phyloP scores from a whole-genome alignment of 2,113 vertebrate species.

The Melanerpes aurifrons region DNA sequence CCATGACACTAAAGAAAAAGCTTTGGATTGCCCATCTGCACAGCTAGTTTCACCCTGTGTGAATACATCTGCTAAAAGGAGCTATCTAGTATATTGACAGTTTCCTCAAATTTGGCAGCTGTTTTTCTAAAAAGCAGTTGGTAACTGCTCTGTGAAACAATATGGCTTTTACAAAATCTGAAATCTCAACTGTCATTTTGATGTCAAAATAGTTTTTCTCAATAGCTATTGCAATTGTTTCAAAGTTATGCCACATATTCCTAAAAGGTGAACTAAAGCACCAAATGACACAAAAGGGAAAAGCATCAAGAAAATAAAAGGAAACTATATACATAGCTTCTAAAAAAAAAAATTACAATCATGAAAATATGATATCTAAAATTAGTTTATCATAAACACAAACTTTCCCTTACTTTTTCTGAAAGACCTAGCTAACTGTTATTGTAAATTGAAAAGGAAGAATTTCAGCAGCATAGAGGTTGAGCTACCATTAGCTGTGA shows the following conservation, averaged over 20 bases:
- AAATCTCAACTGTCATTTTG: not conserved
- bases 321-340: not conserved
- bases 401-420: not conserved
- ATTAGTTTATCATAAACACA: not conserved
- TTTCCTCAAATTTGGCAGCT: not conserved
- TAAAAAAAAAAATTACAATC: not conserved
- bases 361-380: not conserved
- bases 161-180: not conserved
- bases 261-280: not conserved
- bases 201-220: not conserved
- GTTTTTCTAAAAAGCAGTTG: not conserved
- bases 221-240: not conserved
- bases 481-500: not conserved
- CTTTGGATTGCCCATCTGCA: not conserved
- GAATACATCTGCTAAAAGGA: not conserved
- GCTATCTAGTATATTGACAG: not conserved
- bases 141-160: not conserved
- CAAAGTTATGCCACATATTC: not conserved
- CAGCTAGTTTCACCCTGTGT: not conserved
- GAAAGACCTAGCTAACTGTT: not conserved
- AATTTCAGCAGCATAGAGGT: not conserved
- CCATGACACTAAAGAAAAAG: not conserved
- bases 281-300: not conserved
- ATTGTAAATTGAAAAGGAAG: too few relatives aligned
- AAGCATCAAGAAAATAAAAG: not conserved